Evolutionary conservation across 1,140 invertebrate species (phyloP).

Genomic region (Neotoxoptera formosana): DNA sequence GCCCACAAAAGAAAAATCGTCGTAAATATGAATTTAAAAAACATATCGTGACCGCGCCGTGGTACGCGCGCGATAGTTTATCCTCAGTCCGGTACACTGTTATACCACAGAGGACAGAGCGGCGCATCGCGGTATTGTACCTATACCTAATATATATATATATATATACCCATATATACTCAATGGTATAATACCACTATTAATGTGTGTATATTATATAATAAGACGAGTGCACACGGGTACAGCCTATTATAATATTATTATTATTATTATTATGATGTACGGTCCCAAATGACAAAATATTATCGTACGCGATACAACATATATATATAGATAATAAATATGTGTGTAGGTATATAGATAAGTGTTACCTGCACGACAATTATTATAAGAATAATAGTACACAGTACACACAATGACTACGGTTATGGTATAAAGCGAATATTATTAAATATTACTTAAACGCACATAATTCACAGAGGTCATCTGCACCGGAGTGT

Average conservation of each 20-base stretch:
- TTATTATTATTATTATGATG: neutral
- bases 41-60: neutral
- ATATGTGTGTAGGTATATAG: neutral
- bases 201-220: neutral
- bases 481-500: neutral
- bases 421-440: conserved; percentile 45
- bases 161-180: too few species aligned
- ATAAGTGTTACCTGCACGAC: neutral
- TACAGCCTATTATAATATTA: too few species aligned
- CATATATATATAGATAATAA: neutral
- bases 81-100: neutral
- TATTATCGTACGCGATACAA: neutral
- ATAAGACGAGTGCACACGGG: neutral
- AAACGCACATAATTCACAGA: neutral
- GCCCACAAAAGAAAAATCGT: neutral
- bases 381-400: too few species aligned
- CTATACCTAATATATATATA: too few species aligned
- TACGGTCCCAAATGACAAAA: conserved; percentile 29
- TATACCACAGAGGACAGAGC: too few species aligned
- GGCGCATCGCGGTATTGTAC: too few species aligned
- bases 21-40: conserved; percentile 6
- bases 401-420: neutral
- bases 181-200: neutral
- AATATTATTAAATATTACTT: neutral
- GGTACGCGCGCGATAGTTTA: neutral